Base-by-base conservation (phyloP, 2,888 invertebrate species). In the Clistopyga incitator region DNA sequence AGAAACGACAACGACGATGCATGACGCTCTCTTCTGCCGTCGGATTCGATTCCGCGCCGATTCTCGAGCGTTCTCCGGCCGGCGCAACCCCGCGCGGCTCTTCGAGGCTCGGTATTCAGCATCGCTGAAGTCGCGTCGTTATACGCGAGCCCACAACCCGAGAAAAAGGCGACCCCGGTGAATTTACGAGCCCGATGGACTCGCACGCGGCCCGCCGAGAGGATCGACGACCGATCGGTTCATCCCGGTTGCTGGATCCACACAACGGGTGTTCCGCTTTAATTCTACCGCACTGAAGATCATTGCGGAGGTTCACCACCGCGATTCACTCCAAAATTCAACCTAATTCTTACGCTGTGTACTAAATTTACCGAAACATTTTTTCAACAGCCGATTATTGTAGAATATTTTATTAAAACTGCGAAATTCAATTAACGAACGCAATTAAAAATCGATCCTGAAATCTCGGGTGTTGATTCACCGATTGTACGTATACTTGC, bases 141-240 rank as follows among this genome's bases (percentile, higher is more conserved):
- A 82, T 80, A 76, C 74, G 77, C 77, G 70, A 70, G 50, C 54
- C 18, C 68, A 47, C 67, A 38, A 78, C 15, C 75, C 67, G 61
- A 85, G 77, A 86, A 87, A 87, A 84, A 84, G 81, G 83, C 82
- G 79, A 82, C 79, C 88, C 87, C 78, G 85, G 86, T 89, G 88
- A 91, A 91, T 91, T 91, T 90, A 90, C 89, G 91, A 91, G 88
- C 87, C 85, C 81, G 47, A 47, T 68, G 75, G 74, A 64, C 74
- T 61, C 72, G 76, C 78, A 54, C 78, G 78, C 71, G 71, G 77
- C 65, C 86, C 86, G 75, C 84, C 86, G 80, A 38, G 83, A 88
- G 88, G 88, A 89, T 90, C 89, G 89, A 89, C 88, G 89, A 88
- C 87, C 88, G 87, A 88, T 88, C 86, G 87, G 82, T 71, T 74